Base-by-base conservation (phyloP, 2,888 invertebrate species). In the Sinopyrophorus schimmeli region DNA sequence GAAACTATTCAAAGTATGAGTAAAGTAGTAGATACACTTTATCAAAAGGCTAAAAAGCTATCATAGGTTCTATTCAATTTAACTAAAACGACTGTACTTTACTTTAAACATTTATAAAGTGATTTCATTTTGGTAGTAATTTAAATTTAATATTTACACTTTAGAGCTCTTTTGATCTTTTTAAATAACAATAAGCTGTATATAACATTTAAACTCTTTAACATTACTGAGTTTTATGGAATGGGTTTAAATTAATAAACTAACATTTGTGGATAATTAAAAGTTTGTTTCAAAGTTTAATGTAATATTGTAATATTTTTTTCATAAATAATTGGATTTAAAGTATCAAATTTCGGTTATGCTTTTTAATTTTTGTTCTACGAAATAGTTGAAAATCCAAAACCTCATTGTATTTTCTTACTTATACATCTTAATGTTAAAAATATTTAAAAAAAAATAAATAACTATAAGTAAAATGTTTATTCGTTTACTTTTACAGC, bases 1-100 rank as follows among this genome's bases (percentile, higher is more conserved):
- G 95, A 95, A 74, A 96, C 96, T 53, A 93, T 99, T 74, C 95
- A 96, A 73, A 95, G 92, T 75, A 96, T 99, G 95, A 95, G 97
- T 67, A 97, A 97, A 82, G 99, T 99, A 68, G 97, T 99, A 64
- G 99, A 99, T 76, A 94, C 97, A 39, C 83, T 99, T 63, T 99
- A 98, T 79, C 94, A 95, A 81, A 97, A 97, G 80, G 97, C 98
- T 60, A 97, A 98, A 80, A 97, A 97, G 77, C 83, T 99, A 60
- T 93, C 94, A 77, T 96, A 88, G 78, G 69, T 65, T 46, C 28
- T 47, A 42, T 37, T 38, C 31, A 38, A 42, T 43, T 52, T 42
- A 46, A 47, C 31, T 31, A 32, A 51, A 27, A 48, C 37, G 48
- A 47, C 46, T 51, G 51, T 52, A 42, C 32, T 47, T 52, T 52